Evolutionary conservation across 23 tunicate genomes (phyloP).

Genomic region (Phallusia fumigata): DNA sequence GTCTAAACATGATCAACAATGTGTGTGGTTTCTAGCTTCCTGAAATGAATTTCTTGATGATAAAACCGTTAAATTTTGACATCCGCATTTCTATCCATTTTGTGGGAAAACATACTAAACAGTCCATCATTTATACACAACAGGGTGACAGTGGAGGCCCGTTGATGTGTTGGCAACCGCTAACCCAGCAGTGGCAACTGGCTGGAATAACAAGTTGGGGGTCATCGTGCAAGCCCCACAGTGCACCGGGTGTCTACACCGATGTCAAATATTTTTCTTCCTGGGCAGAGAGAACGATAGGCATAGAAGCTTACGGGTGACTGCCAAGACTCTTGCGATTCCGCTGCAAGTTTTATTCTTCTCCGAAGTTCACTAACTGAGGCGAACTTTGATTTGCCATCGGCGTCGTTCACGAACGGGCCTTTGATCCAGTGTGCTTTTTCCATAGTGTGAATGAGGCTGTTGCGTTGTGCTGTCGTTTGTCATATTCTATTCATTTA

Average conservation of each 20-base stretch:
- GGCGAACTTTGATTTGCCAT: neutral
- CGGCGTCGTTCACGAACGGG: neutral
- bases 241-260: slow-evolving; percentile 94
- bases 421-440: slow-evolving; percentile 5
- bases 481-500: no score
- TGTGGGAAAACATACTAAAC: no score
- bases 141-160: slow-evolving; percentile 97
- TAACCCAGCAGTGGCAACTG: slow-evolving; percentile 64
- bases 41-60: no score
- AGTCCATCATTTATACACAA: no score
- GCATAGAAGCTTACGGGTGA: slow-evolving; percentile 26
- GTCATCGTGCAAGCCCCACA: slow-evolving; percentile 70
- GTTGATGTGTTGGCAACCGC: slow-evolving; percentile 86
- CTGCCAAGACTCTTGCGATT: neutral
- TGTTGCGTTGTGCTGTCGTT: no score
- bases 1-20: no score
- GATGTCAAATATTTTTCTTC: slow-evolving; percentile 48
- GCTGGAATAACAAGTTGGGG: slow-evolving; percentile 94
- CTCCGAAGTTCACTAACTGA: neutral
- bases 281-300: slow-evolving; percentile 49
- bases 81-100: no score
- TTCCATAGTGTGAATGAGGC: neutral
- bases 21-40: no score
- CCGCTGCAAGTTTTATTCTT: neutral
- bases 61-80: no score